These are phyloP conservation scores for Drosophila rubida DNA, from an alignment of 2,888 invertebrate genomes.

Conservation along the genomic window DNA sequence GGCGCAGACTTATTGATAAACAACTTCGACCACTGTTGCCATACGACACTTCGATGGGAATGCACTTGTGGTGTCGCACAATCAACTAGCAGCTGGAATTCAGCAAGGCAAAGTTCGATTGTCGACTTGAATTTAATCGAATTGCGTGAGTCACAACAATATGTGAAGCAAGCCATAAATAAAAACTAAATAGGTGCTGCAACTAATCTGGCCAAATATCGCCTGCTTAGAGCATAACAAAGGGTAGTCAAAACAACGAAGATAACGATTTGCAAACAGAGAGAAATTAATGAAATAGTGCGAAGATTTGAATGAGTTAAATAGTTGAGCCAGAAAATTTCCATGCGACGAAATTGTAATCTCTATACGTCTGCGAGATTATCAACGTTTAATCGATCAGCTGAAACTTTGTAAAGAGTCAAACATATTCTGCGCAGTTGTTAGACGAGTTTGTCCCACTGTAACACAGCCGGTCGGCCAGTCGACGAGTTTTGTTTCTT, in stretches of 20 bases:
- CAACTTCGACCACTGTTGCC: not conserved
- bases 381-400: not conserved
- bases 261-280: not conserved
- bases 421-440: not conserved
- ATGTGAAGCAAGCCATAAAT: constrained; percentile 4
- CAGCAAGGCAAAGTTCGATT: constrained; percentile 1
- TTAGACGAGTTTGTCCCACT: constrained; percentile 24
- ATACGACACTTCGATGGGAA: not conserved
- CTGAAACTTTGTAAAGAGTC: too few relatives aligned
- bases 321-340: not conserved
- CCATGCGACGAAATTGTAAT: not conserved
- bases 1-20: constrained; percentile 12
- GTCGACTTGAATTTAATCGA: not conserved
- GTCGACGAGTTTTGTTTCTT: constrained; percentile 35
- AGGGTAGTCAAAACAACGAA: not conserved
- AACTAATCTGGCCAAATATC: not conserved
- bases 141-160: constrained; percentile 7
- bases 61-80: constrained; percentile 3
- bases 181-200: not conserved
- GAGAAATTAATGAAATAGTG: not conserved
- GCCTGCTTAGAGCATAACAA: not conserved
- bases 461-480: constrained; percentile 32
- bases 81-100: constrained; percentile 1
- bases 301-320: not conserved
- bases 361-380: not conserved